Evolutionary conservation across 2,888 invertebrate genomes (phyloP), one percentile per base, ranked within the genome.

Genomic region (Rhaphigaster nebulosa): DNA sequence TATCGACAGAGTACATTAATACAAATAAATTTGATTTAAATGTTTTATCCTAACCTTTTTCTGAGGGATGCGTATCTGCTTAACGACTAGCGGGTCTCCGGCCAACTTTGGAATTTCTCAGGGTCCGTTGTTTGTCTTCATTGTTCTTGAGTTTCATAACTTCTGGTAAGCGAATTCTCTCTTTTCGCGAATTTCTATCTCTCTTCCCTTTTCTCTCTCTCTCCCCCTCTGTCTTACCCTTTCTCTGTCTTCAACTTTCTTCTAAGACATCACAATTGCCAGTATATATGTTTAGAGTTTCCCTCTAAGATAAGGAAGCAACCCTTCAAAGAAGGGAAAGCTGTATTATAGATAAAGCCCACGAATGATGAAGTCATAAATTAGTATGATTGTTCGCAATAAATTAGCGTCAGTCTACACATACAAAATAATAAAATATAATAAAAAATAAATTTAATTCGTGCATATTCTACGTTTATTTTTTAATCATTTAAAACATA

Each of bases 61-160:
- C 70, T 76, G 1, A 23, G 38, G 29, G 5, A 15, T 70, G 70
- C 18, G 70, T 76, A 38, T 76, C 70, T 38, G 70, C 70, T 76
- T 38, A 38, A 76, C 70, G 70, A 76, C 70, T 34, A 38, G 38
- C 20, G 20, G 20, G 34, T 15, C 70, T 38, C 38, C 8, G 70
- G 8, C 70, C 70, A 76, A 76, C 34, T 76, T 76, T 38, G 70
- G 70, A 4, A 76, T 76, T 76, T 76, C 34, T 38, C 70, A 38
- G 38, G 70, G 38, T 8, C 70, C 70, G 70, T 76, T 76, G 70
- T 76, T 76, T 76, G 70, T 76, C 70, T 76, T 76, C 70, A 76
- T 76, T 76, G 70, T 76, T 76, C 70, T 76, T 76, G 70, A 76
- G 70, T 76, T 76, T 76, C 70, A 76, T 76, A 76, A 76, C 70